phyloP scores from a whole-genome alignment of 2,888 invertebrate species.

The Stegophylla sp. region DNA sequence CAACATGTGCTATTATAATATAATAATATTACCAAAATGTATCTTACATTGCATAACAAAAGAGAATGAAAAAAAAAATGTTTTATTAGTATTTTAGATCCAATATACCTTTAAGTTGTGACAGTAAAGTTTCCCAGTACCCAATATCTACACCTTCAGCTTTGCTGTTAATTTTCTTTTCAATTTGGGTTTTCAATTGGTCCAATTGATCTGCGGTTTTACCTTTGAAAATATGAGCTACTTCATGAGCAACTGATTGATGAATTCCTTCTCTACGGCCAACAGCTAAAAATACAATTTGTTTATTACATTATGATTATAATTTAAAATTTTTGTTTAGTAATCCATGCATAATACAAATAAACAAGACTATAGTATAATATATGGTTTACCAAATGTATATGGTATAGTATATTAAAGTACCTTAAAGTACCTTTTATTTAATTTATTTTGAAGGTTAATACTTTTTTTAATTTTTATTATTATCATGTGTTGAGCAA shows the following conservation, averaged over 20 bases:
- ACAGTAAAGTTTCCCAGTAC: slow-evolving; percentile 96
- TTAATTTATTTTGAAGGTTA: too few species aligned
- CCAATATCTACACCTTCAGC: slow-evolving; percentile 93
- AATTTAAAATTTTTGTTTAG: not conserved
- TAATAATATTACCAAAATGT: not conserved
- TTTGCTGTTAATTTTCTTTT: slow-evolving; percentile 81
- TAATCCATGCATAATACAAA: not conserved
- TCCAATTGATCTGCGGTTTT: slow-evolving; percentile 88
- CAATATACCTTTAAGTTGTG: slow-evolving; percentile 81
- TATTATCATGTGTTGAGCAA: too few species aligned
- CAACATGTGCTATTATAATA: slow-evolving; percentile 79
- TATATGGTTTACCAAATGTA: too few species aligned
- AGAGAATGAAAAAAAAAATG: not conserved
- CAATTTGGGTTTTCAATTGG: slow-evolving; percentile 83
- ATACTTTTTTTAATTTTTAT: too few species aligned
- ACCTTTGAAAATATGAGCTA: slow-evolving; percentile 87
- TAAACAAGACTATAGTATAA: not conserved
- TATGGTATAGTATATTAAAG: too few species aligned
- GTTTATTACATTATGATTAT: not conserved
- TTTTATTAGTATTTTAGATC: slow-evolving; percentile 65
- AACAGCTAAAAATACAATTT: slow-evolving; percentile 64
- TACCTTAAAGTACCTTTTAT: too few species aligned
- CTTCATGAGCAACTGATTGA: slow-evolving; percentile 88
- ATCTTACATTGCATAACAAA: too few species aligned
- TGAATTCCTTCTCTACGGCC: slow-evolving; percentile 82